Base-by-base conservation (phyloP, 2,888 invertebrate genomes). In the Orchestes rusci region DNA sequence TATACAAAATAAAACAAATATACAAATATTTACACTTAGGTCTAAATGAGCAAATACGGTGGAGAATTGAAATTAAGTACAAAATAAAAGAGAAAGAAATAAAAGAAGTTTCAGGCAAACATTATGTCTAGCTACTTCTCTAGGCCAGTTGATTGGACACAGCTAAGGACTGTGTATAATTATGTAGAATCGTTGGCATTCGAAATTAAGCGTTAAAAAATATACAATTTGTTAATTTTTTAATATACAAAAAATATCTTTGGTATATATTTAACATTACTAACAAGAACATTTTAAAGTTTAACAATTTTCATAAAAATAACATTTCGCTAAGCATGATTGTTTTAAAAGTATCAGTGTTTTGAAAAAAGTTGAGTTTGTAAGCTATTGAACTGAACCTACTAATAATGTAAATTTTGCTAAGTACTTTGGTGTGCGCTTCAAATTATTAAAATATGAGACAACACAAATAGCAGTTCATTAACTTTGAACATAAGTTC, bases 181-280 rank as follows among this genome's bases (percentile, higher is more conserved):
- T n/a, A n/a, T 60, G 58, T 56, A 58, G 59, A 49, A 32, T 50
- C 50, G 45, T 50, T 50, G 50, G 37, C 23, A 15, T 55, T 58
- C 52, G 56, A 55, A 55, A 54, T 53, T 37, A 42, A 18, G 32
- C 12, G 31, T 58, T 55, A 57, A 61, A 57, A 63, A 65, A 63
- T 65, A 64, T 65, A 65, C 62, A 36, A 19, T 38, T 38, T 12
- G 19, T 38, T 27, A 38, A 16, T 20, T 18, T 18, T 38, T 12
- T 61, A 54, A 60, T 65, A 63, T 63, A 65, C 64, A 65, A 65
- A 65, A 65, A 64, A 66, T 65, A 64, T 67, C 66, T 66, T 67
- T 67, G 67, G 67, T 67, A 67, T 67, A 61, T 48, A 45, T 16
- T 58, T 20, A 16, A 38, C 15, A 23, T 13, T 62, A 61, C 63